phyloP scores from a whole-genome alignment of 2,113 vertebrate genomes.

The Lipophrys pholis region DNA sequence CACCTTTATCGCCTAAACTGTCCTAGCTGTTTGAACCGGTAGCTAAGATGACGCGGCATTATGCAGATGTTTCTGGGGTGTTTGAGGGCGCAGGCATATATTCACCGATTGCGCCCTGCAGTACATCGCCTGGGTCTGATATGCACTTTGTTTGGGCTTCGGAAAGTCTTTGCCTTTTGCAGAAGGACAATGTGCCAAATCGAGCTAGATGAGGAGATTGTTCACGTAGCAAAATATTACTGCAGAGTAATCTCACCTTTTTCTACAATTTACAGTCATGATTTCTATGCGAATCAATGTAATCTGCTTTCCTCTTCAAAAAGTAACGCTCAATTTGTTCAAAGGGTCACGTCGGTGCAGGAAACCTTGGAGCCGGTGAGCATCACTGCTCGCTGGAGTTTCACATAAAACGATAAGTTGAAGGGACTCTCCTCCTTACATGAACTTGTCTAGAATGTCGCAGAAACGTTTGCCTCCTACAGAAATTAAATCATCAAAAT shows the following conservation, averaged over 20 bases:
- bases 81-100: constrained; percentile 18
- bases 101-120: constrained; percentile 22
- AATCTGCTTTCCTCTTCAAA: constrained; percentile 31
- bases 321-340: constrained; percentile 57
- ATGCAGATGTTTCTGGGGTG: constrained; percentile 32
- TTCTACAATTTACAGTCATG: constrained; percentile 13
- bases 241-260: constrained; percentile 34
- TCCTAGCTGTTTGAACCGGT: constrained; percentile 42
- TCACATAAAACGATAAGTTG: constrained; percentile 15
- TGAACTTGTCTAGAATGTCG: constrained; percentile 27
- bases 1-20: constrained; percentile 53
- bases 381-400: constrained; percentile 1
- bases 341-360: constrained; percentile 17
- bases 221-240: constrained; percentile 53
- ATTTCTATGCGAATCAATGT: constrained; percentile 30
- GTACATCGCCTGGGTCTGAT: constrained; percentile 18
- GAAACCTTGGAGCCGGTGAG: background rate
- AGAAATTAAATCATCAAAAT: constrained; percentile 41
- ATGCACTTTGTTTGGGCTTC: constrained; percentile 21
- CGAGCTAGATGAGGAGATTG: constrained; percentile 21
- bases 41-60: constrained; percentile 19
- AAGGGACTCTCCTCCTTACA: constrained; percentile 7
- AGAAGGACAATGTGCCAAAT: constrained; percentile 61
- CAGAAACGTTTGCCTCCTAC: constrained; percentile 17
- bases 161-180: constrained; percentile 53